Evolutionary conservation across 2,113 vertebrate genomes (phyloP), one percentile per base, ranked within the genome.

Genomic region (Xenopus tropicalis): DNA sequence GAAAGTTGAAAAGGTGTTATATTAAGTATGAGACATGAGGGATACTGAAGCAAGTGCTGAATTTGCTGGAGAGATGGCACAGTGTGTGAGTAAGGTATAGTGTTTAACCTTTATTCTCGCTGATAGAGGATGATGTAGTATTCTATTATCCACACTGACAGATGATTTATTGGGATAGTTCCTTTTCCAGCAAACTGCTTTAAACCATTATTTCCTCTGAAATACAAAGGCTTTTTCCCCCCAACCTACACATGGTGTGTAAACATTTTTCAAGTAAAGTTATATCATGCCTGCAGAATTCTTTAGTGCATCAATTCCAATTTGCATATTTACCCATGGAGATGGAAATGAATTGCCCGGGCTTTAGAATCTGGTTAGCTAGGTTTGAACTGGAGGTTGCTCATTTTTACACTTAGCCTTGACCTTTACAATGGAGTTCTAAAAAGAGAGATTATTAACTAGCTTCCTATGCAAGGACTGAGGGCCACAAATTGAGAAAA

Each of bases 151-250:
- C 74, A 72, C 72, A 69, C 52, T 79, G 80, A 83, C 83, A 88
- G 80, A 69, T 85, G 84, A 88, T 87, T 84, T 86, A 88, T 78
- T 82, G 71, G 77, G 77, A 75, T 79, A 78, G 61, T 81, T 85
- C 79, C 77, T 81, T 82, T 81, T 81, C 80, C 79, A 79, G 78
- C 79, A 76, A 86, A 82, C 57, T 76, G 59, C 63, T 82, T 82
- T 66, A 79, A 82, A 71, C 23, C 75, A 79, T 71, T 81, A 69
- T 54, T 70, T 71, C 80, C 77, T 79, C 57, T 43, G 73, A 75
- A 75, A 75, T 75, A 75, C 69, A 75, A 69, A 75, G 73, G 73
- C 73, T 62, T 75, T 62, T 69, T 75, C 14, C 19, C n/a, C 48
- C 66, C 66, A 63, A 69, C 46, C 57, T 69, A 62, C 73, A 69